A percentile compares a stretch with the other conserved stretches of the same genome.
Conservation (phyloP, 2,888 invertebrate genomes). For the Cosmia pyralina region DNA sequence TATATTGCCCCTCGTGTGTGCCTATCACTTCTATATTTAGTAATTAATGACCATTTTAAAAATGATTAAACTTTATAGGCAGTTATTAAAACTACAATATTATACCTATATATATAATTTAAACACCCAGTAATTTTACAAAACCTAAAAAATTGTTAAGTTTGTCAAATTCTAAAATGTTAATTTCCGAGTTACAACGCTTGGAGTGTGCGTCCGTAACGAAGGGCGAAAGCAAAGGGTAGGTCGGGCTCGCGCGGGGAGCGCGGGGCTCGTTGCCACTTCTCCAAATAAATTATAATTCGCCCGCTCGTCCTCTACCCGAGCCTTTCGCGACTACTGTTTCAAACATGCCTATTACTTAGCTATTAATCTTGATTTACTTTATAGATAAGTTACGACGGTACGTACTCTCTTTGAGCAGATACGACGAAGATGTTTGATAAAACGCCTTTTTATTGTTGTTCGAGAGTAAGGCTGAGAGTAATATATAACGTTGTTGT, state of each 20-base stretch:
- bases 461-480: slow-evolving; percentile 21
- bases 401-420: slow-evolving; percentile 29
- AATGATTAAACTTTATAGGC: not conserved
- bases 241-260: slow-evolving; percentile 82
- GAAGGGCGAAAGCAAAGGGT: slow-evolving; percentile 91
- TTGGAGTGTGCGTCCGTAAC: slow-evolving; percentile 82
- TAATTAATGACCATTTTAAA: not conserved
- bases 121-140: not conserved
- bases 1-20: no score
- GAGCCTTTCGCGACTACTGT: slow-evolving; percentile 79
- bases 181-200: slow-evolving; percentile 80
- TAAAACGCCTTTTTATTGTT: slow-evolving; percentile 48
- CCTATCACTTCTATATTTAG: not conserved
- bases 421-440: slow-evolving; percentile 42
- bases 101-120: not conserved
- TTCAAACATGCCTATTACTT: slow-evolving; percentile 77
- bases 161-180: not conserved
- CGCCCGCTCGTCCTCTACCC: slow-evolving; percentile 81
- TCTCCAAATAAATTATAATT: slow-evolving; percentile 91
- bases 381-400: slow-evolving; percentile 64
- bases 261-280: slow-evolving; percentile 87
- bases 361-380: slow-evolving; percentile 77
- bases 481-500: slow-evolving; percentile 4
- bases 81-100: not conserved
- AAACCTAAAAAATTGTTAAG: not conserved